phyloP scores from a whole-genome alignment of 2,797 vertebrate species.

The Gallirallus australis region DNA sequence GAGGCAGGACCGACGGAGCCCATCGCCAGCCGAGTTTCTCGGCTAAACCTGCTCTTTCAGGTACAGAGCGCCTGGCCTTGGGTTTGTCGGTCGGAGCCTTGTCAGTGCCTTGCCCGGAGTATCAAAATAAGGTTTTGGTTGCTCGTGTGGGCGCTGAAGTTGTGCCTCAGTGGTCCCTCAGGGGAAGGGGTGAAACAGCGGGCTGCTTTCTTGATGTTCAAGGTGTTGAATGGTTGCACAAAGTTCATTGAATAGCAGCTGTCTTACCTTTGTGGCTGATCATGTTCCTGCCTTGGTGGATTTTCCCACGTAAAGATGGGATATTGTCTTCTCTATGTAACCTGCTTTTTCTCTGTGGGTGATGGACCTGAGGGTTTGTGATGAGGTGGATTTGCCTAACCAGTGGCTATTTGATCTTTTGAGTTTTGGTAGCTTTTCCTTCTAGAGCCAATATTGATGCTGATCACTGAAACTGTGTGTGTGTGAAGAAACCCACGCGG shows the following conservation, averaged over 20 bases:
- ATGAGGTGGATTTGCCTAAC: neutral
- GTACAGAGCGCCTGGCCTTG: conserved; percentile 67
- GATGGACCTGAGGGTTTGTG: neutral
- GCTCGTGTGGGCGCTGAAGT: rapidly evolving
- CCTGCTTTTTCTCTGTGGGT: rapidly evolving
- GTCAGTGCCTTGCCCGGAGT: rapidly evolving
- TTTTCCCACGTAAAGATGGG: neutral
- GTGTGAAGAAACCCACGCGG: neutral
- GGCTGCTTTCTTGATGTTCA: neutral
- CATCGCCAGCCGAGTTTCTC: conserved; percentile 87
- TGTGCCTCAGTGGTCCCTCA: rapidly evolving
- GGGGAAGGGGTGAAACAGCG: neutral
- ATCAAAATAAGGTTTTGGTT: neutral
- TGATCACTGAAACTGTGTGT: neutral
- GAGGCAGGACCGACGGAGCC: conserved; percentile 80
- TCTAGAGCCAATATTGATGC: neutral
- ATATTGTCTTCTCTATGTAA: neutral
- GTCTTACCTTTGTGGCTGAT: neutral
- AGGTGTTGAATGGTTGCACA: neutral
- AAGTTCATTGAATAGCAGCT: neutral
- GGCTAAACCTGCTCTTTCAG: conserved; percentile 93
- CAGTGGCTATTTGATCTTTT: neutral
- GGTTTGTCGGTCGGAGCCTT: rapidly evolving
- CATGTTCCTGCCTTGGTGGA: neutral
- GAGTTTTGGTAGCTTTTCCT: neutral